These are phyloP conservation scores for Chaetops frenatus DNA, from an alignment of 2,113 vertebrate genomes.

Conservation along the genomic window DNA sequence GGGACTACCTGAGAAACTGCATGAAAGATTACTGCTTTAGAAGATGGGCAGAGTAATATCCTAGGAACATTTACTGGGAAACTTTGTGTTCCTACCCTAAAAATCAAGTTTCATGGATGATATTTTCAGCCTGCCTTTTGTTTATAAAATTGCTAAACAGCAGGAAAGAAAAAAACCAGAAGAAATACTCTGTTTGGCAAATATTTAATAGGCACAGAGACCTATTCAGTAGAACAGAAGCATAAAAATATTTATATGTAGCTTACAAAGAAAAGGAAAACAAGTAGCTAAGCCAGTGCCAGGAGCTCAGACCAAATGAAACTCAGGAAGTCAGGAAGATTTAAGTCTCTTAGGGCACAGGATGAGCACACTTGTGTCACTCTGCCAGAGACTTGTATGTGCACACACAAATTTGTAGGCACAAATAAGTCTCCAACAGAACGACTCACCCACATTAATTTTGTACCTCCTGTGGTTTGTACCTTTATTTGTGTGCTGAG, in stretches of 20 bases:
- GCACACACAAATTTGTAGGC: not conserved
- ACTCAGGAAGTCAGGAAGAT: not conserved
- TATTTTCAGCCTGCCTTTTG: not conserved
- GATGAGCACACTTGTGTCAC: not conserved
- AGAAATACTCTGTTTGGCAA: not conserved
- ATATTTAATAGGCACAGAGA: not conserved
- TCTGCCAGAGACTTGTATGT: not conserved
- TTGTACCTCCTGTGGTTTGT: not conserved
- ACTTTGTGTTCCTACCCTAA: not conserved
- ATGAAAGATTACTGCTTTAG: not conserved
- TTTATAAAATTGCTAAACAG: not conserved
- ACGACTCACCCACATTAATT: rapidly evolving
- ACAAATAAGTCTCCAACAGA: not conserved
- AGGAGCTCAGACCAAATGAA: not conserved
- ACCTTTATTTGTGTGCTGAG: slow-evolving; percentile 89
- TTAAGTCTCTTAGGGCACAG: not conserved
- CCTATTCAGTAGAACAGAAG: not conserved
- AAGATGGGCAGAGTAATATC: not conserved
- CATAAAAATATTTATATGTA: not conserved
- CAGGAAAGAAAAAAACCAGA: not conserved
- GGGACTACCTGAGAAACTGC: not conserved
- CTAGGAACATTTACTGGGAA: not conserved
- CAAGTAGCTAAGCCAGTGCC: not conserved
- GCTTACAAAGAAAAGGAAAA: not conserved
- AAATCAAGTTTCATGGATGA: not conserved